Conservation (phyloP, 1,140 invertebrate species). For the Zaprionus africanus region DNA sequence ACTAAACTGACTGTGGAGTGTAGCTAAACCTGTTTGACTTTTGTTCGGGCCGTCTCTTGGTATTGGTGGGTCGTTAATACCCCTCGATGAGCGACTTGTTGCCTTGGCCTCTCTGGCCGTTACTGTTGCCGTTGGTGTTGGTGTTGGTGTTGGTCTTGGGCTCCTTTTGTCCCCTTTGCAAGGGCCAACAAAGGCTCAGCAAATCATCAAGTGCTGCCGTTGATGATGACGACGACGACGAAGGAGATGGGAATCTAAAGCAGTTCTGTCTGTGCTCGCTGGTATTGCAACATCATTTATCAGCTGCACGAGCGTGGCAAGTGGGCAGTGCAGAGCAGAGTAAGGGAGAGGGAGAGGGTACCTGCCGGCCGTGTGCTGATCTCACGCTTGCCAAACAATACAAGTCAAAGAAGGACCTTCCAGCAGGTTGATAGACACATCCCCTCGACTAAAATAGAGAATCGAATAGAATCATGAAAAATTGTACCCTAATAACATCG, state of each 20-base stretch:
- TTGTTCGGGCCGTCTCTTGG: slow-evolving; percentile 47
- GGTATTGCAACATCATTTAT: slow-evolving; percentile 78
- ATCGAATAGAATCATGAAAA: neutral
- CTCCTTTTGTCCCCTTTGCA: slow-evolving; percentile 56
- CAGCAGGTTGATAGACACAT: slow-evolving; percentile 46
- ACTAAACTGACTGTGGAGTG: slow-evolving; percentile 47
- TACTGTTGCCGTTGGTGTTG: slow-evolving; percentile 36
- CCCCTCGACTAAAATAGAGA: slow-evolving; percentile 28
- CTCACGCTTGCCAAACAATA: slow-evolving; percentile 78
- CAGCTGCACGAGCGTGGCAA: slow-evolving; percentile 79
- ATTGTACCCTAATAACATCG: slow-evolving; percentile 68
- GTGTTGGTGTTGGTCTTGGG: slow-evolving; percentile 31
- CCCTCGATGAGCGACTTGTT: slow-evolving; percentile 52
- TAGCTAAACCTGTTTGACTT: slow-evolving; percentile 82
- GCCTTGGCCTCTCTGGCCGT: neutral
- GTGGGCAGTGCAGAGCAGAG: slow-evolving; percentile 48
- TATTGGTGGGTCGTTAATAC: slow-evolving; percentile 48
- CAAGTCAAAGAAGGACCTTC: slow-evolving; percentile 65
- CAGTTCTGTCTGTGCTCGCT: slow-evolving; percentile 7
- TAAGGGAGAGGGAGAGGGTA: neutral
- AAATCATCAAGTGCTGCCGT: slow-evolving; percentile 78
- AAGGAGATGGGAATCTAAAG: slow-evolving; percentile 63
- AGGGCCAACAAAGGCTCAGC: slow-evolving; percentile 63
- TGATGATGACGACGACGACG: slow-evolving; percentile 20
- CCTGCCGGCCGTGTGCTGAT: slow-evolving; percentile 79